These are phyloP conservation scores for Solenopsis invicta DNA, from an alignment of 1,140 invertebrate species.

Conservation along the genomic window DNA sequence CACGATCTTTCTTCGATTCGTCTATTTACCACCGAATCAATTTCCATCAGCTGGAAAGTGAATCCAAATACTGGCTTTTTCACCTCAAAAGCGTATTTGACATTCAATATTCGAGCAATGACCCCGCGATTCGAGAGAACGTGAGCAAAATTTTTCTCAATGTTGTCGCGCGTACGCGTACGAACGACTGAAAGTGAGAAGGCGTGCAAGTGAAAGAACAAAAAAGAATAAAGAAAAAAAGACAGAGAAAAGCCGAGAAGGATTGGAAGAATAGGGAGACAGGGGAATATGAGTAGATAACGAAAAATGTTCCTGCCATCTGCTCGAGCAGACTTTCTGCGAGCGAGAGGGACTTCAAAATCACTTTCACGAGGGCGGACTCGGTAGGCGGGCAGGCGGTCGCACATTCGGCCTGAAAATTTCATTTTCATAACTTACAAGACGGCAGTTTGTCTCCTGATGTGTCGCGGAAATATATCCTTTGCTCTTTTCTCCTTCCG, in stretches of 20 bases:
- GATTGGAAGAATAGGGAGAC: conserved; percentile 35
- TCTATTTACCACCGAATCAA: neutral
- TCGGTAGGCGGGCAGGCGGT: conserved; percentile 18
- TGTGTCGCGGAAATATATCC: conserved; percentile 39
- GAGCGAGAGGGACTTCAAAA: conserved; percentile 52
- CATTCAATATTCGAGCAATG: conserved; percentile 68
- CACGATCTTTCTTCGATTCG: neutral
- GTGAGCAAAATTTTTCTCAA: conserved; percentile 50
- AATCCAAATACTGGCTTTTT: conserved; percentile 23
- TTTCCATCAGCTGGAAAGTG: neutral
- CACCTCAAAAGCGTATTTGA: conserved; percentile 45
- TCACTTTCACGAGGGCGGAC: conserved; percentile 60
- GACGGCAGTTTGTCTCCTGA: conserved; percentile 49
- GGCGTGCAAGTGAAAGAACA: conserved; percentile 19
- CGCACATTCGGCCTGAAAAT: conserved; percentile 54
- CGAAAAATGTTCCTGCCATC: conserved; percentile 69
- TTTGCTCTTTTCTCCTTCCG: conserved; percentile 18
- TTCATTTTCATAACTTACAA: conserved; percentile 63
- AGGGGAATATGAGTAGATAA: conserved; percentile 58
- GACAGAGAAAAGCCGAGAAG: neutral
- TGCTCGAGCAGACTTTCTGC: conserved; percentile 57
- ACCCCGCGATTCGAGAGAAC: conserved; percentile 41
- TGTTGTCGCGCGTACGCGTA: conserved; percentile 6
- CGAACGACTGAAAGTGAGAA: neutral
- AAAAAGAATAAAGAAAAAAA: neutral